Evolutionary conservation across 2,888 invertebrate species (phyloP), one percentile per base, ranked within the genome.

Genomic region (Drosophila nr. perissopoda): DNA sequence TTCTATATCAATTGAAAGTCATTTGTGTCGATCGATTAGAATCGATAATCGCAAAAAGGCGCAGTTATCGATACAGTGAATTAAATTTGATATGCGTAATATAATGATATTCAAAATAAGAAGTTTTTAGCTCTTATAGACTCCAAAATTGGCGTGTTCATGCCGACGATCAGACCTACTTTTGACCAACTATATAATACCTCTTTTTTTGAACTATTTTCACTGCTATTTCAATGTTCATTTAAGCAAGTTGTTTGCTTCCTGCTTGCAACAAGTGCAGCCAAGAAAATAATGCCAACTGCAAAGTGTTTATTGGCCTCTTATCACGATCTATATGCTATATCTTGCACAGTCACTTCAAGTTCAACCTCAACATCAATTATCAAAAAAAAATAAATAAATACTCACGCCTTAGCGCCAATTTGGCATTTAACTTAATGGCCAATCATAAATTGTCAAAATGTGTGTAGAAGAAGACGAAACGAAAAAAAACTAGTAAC

Each of bases 401-500:
- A 46, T 46, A 74, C 60, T 79, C 83, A 88, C 90, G 87, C 88
- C 83, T 85, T 71, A 69, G 77, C 82, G 74, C 82, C 86, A 85
- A 87, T 87, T 89, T 79, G 78, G 75, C 75, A 78, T 76, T 90
- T 83, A 90, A 75, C 78, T 86, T 88, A 90, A 87, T 86, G 77
- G 89, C 56, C 78, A 79, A 80, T 71, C 79, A 87, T 90, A 88
- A 86, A 88, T 83, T 81, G 74, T 60, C 64, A 79, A 81, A 82
- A 71, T 67, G 67, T 67, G 62, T 63, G 66, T 72, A 42, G 67
- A 56, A 61, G 56, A 54, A 53, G 60, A 58, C 34, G 40, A 38
- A 49, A 68, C n/a, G n/a, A 56, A 74, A 36, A 66, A 54, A 67
- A 78, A 79, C 79, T 70, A 77, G 81, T 71, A 51, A 18, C 33